A percentile compares a stretch with the other conserved stretches of the same genome.
These are phyloP conservation scores for Octonoba sinensis DNA, from an alignment of 2,888 invertebrate genomes.

Conservation along the genomic window DNA sequence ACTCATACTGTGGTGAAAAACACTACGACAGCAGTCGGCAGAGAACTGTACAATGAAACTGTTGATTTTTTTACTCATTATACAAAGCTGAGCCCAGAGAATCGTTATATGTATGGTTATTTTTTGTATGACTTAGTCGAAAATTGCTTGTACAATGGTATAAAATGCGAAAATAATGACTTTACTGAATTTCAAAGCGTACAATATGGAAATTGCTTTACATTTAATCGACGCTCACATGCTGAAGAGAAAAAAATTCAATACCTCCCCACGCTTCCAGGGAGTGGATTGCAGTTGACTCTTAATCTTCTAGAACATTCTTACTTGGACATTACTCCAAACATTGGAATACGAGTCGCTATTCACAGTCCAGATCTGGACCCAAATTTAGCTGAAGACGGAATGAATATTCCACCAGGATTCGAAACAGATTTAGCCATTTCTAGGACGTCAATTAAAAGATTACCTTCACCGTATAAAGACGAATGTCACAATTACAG, in stretches of 20 bases:
- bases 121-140: background rate
- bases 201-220: constrained; percentile 32
- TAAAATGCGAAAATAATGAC: background rate
- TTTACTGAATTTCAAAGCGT: constrained; percentile 23
- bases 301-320: background rate
- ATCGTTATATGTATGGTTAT: background rate
- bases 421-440: constrained; percentile 6
- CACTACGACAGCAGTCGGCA: no score
- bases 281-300: background rate
- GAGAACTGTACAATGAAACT: no score
- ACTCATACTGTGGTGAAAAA: no score
- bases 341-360: background rate
- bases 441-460: background rate
- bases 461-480: constrained; percentile 10
- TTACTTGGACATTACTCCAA: background rate
- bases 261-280: no score
- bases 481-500: constrained; percentile 15
- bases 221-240: no score
- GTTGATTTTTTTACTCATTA: background rate
- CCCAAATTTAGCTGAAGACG: constrained; percentile 18
- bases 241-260: no score
- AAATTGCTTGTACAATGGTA: constrained; percentile 3
- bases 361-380: constrained; percentile 13
- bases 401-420: constrained; percentile 13
- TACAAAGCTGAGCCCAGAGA: no score